phyloP scores from a whole-genome alignment of 2,797 vertebrate species.

The Urocyon cinereoargenteus region DNA sequence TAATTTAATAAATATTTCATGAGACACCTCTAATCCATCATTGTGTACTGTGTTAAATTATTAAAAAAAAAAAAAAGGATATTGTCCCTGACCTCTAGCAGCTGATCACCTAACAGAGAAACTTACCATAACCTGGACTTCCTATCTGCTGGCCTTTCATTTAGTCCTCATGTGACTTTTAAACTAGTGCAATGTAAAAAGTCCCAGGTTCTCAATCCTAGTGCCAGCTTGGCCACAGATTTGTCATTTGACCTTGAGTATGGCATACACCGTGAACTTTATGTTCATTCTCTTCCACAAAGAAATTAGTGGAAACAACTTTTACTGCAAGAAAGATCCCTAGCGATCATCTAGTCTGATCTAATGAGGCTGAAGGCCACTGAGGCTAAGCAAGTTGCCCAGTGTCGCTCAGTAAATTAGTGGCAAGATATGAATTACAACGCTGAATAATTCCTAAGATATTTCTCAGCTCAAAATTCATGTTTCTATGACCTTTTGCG shows the following conservation, averaged over 20 bases:
- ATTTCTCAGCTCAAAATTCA: conserved; percentile 62
- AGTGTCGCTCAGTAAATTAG: conserved; percentile 56
- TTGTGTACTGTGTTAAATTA: background rate
- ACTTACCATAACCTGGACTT: background rate
- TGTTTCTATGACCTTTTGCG: conserved; percentile 77
- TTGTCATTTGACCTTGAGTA: conserved; percentile 49
- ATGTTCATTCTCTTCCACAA: conserved; percentile 26
- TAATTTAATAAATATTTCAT: conserved; percentile 27
- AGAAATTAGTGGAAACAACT: background rate
- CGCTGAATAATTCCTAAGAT: conserved; percentile 63
- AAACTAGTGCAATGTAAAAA: background rate
- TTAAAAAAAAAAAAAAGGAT: background rate
- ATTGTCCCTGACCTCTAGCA: background rate
- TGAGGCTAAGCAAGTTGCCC: background rate
- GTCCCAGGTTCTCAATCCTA: background rate
- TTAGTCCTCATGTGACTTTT: background rate
- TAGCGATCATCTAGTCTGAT: conserved; percentile 12
- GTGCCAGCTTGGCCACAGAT: background rate
- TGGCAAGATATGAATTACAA: conserved; percentile 61
- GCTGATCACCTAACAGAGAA: background rate
- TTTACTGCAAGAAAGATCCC: background rate
- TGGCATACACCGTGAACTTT: background rate
- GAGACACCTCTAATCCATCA: background rate
- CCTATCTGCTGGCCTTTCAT: background rate
- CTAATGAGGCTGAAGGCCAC: conserved; percentile 25